Conservation (phyloP, 2,888 invertebrate genomes). For the Cataglyphis livida region DNA sequence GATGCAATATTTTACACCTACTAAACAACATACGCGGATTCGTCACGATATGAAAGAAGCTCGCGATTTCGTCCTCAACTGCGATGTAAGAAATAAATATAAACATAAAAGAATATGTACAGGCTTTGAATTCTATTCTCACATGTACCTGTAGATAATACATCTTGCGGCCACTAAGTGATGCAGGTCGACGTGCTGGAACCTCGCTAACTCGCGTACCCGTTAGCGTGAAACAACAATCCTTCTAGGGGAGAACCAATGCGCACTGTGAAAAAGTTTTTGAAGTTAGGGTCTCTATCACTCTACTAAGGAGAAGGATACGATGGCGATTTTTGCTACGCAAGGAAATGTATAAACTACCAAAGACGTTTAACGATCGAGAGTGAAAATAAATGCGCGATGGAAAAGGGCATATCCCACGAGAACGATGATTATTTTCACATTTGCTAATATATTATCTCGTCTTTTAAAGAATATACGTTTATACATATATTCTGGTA, state of each 20-base stretch:
- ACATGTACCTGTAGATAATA: conserved; percentile 70
- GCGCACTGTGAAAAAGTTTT: conserved; percentile 47
- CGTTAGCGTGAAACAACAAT: conserved; percentile 33
- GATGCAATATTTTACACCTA: background rate
- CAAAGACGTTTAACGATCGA: conserved; percentile 3
- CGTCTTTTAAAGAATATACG: background rate
- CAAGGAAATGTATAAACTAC: background rate
- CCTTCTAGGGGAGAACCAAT: conserved; percentile 19
- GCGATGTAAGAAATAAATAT: background rate
- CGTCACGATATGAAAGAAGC: background rate
- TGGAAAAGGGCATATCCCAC: background rate
- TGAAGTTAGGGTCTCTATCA: conserved; percentile 9
- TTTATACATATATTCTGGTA: background rate
- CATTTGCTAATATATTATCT: background rate
- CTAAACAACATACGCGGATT: background rate
- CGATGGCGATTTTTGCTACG: background rate
- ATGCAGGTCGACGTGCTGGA: conserved; percentile 38
- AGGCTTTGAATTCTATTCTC: background rate
- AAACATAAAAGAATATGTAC: background rate
- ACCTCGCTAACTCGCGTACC: conserved; percentile 55
- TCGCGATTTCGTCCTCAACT: background rate
- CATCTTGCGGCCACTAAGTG: conserved; percentile 55
- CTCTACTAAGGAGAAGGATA: background rate
- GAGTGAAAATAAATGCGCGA: background rate
- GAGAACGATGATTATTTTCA: background rate